Evolutionary conservation across 2,113 vertebrate species (phyloP).

Genomic region (Piprites chloris): DNA sequence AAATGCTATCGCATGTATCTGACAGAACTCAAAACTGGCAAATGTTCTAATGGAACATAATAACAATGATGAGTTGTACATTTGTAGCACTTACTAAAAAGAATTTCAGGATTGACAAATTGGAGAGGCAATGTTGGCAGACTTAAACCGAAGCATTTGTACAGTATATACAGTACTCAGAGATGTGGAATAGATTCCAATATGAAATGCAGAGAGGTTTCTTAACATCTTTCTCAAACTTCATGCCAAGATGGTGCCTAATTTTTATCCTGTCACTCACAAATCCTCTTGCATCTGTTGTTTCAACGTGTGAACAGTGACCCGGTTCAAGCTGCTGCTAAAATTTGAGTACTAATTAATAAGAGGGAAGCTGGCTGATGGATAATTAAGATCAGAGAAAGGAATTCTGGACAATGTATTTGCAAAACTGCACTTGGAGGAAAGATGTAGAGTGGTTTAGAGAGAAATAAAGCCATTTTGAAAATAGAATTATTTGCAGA

Average conservation of each 20-base stretch:
- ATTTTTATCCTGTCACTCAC: slow-evolving; percentile 70
- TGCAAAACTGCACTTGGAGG: neutral
- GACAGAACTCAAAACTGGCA: slow-evolving; percentile 70
- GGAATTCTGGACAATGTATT: slow-evolving; percentile 41
- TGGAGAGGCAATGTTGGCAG: slow-evolving; percentile 66
- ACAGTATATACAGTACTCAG: slow-evolving; percentile 60
- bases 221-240: slow-evolving; percentile 62
- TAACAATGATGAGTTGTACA: slow-evolving; percentile 66
- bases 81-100: slow-evolving; percentile 64
- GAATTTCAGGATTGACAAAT: slow-evolving; percentile 66
- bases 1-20: slow-evolving; percentile 45
- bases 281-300: slow-evolving; percentile 66
- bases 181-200: slow-evolving; percentile 58
- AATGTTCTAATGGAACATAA: slow-evolving; percentile 68
- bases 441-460: neutral
- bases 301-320: slow-evolving; percentile 64
- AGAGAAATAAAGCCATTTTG: neutral
- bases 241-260: slow-evolving; percentile 64
- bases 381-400: slow-evolving; percentile 51
- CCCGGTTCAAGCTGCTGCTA: slow-evolving; percentile 66
- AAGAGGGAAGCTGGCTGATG: slow-evolving; percentile 33
- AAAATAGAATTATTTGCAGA: neutral
- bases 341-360: slow-evolving; percentile 70
- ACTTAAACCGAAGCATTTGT: slow-evolving; percentile 66
- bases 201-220: slow-evolving; percentile 57